phyloP scores from a whole-genome alignment of 2,113 vertebrate species.

The Hirundichthys speculiger region DNA sequence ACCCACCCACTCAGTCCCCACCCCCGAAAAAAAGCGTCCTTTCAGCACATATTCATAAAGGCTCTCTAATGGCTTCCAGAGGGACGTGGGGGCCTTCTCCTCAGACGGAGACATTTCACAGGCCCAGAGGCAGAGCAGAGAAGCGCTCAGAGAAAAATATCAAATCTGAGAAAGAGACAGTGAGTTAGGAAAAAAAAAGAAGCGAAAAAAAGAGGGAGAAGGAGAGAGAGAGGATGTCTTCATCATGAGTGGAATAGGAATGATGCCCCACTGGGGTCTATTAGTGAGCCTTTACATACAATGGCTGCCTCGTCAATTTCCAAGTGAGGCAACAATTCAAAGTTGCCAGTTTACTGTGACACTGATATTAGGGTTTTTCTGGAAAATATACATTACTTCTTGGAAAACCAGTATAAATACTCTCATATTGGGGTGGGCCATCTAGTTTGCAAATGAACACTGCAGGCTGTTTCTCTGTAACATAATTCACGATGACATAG shows the following conservation, averaged over 20 bases:
- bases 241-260: constrained; percentile 82
- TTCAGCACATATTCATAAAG: constrained; percentile 82
- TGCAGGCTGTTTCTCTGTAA: not conserved
- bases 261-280: constrained; percentile 83
- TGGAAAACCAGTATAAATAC: constrained; percentile 15
- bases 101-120: constrained; percentile 76
- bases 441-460: constrained; percentile 2
- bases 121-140: constrained; percentile 68
- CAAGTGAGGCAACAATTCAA: constrained; percentile 58
- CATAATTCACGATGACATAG: not conserved
- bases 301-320: constrained; percentile 56
- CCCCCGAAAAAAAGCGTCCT: constrained; percentile 62
- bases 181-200: constrained; percentile 5
- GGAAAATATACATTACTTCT: constrained; percentile 28
- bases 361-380: constrained; percentile 38
- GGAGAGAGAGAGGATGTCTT: constrained; percentile 68
- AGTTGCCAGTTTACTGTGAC: constrained; percentile 44
- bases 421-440: constrained; percentile 2
- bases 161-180: constrained; percentile 48
- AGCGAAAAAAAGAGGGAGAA: not conserved
- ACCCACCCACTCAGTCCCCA: constrained; percentile 57
- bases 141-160: constrained; percentile 64
- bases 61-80: constrained; percentile 82
- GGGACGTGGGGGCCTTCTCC: constrained; percentile 73
- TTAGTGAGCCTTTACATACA: constrained; percentile 80